Evolutionary conservation across 2,888 invertebrate species (phyloP).

Genomic region (Auanema freiburgensis): DNA sequence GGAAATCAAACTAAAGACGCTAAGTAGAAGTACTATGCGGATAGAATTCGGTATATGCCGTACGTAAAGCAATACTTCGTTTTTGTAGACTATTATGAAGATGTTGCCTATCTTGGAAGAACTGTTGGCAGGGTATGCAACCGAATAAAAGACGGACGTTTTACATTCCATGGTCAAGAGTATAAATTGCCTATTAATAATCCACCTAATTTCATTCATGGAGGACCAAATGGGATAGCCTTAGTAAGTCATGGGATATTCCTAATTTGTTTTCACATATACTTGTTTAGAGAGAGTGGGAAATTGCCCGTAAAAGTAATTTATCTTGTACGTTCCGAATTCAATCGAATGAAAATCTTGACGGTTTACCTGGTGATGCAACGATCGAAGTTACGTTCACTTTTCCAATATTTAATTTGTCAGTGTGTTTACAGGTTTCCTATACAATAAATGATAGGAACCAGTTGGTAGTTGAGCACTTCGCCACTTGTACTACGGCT

Average conservation of each 20-base stretch:
- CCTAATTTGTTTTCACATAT: not conserved
- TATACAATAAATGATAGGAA: conserved; percentile 49
- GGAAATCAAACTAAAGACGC: too few relatives aligned
- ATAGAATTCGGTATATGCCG: too few relatives aligned
- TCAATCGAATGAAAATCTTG: conserved; percentile 18
- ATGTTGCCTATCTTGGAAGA: conserved; percentile 37
- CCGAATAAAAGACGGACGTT: conserved; percentile 35
- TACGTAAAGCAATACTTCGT: not conserved
- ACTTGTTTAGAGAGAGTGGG: conserved; percentile 38
- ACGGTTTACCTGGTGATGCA: conserved; percentile 47
- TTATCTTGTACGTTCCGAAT: conserved; percentile 37
- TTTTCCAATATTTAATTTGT: not conserved
- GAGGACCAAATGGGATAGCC: conserved; percentile 37
- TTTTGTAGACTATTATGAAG: conserved; percentile 37
- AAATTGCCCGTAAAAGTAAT: conserved; percentile 30
- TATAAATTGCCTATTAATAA: conserved; percentile 31
- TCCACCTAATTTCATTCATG: conserved; percentile 38
- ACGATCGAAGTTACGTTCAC: conserved; percentile 32
- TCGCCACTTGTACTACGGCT: conserved; percentile 27
- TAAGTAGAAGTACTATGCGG: too few relatives aligned
- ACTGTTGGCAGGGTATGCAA: conserved; percentile 52
- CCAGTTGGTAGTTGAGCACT: conserved; percentile 46
- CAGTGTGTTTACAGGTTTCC: conserved; percentile 28
- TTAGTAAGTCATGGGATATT: conserved; percentile 22
- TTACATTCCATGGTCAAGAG: conserved; percentile 34